Conservation (phyloP, 1,140 invertebrate genomes). For the Reticulitermes speratus region DNA sequence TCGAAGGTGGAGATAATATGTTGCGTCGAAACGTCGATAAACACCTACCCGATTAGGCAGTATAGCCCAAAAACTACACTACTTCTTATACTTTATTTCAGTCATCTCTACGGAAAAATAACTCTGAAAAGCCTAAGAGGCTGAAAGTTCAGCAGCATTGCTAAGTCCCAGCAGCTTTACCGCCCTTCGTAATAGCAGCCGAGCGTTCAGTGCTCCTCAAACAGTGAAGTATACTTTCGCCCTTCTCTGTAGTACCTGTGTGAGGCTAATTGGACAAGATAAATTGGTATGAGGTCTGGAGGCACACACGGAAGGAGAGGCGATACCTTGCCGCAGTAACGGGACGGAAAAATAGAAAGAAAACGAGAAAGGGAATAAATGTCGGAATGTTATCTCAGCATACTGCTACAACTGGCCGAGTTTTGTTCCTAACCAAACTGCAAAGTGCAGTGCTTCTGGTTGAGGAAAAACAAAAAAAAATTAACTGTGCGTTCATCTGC, state of each 20-base stretch:
- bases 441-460: neutral
- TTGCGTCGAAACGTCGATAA: no score
- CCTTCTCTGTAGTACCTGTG: neutral
- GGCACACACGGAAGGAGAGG: neutral
- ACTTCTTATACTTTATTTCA: no score
- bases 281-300: neutral
- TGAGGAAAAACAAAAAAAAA: neutral
- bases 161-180: no score
- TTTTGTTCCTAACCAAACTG: neutral
- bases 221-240: neutral
- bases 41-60: no score
- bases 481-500: no score
- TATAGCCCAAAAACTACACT: no score
- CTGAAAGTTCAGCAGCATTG: no score
- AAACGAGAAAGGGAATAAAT: neutral
- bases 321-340: neutral
- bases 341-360: neutral
- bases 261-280: conserved; percentile 7
- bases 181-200: no score
- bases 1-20: no score
- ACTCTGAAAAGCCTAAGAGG: no score
- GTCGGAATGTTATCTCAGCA: neutral
- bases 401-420: neutral
- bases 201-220: neutral
- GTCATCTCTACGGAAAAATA: no score